These are phyloP conservation scores for Trachymyrmex cornetzi DNA, from an alignment of 1,140 invertebrate genomes.

Conservation along the genomic window DNA sequence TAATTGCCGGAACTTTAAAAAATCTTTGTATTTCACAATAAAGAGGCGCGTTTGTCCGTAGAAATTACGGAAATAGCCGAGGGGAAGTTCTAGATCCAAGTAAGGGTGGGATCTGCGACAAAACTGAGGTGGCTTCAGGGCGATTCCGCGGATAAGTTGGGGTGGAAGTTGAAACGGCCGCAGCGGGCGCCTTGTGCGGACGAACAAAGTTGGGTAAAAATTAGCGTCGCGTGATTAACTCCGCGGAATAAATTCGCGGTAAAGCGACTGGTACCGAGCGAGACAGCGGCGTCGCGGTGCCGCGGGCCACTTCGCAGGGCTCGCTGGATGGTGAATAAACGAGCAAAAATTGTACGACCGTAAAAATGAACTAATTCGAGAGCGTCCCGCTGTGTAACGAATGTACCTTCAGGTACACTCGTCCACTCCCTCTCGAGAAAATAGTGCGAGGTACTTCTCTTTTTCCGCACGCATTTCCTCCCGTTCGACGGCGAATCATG, in stretches of 20 bases:
- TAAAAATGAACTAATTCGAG: conserved; percentile 84
- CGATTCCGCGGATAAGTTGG: conserved; percentile 68
- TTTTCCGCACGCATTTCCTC: conserved; percentile 16
- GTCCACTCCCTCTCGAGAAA: conserved; percentile 21
- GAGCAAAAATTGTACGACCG: conserved; percentile 77
- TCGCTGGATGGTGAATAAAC: conserved; percentile 63
- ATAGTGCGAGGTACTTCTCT: neutral
- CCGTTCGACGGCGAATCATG: conserved; percentile 8
- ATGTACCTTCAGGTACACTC: conserved; percentile 80
- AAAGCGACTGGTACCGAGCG: conserved; percentile 71
- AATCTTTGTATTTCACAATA: conserved; percentile 67
- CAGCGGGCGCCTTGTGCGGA: conserved; percentile 74
- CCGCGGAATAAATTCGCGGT: conserved; percentile 84
- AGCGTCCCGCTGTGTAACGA: conserved; percentile 76
- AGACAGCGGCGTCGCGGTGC: conserved; percentile 1
- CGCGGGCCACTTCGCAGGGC: conserved; percentile 30
- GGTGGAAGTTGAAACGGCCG: conserved; percentile 76
- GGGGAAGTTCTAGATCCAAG: conserved; percentile 33
- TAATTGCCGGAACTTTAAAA: conserved; percentile 71
- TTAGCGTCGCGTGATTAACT: conserved; percentile 86
- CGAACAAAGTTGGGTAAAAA: conserved; percentile 83
- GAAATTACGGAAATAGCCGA: conserved; percentile 40
- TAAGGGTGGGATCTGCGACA: neutral
- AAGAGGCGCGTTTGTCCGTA: neutral
- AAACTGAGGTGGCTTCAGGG: conserved; percentile 58